A percentile compares a stretch with the other conserved stretches of the same genome.
Conservation (phyloP, 1,140 invertebrate species). For the Venturia canescens region DNA sequence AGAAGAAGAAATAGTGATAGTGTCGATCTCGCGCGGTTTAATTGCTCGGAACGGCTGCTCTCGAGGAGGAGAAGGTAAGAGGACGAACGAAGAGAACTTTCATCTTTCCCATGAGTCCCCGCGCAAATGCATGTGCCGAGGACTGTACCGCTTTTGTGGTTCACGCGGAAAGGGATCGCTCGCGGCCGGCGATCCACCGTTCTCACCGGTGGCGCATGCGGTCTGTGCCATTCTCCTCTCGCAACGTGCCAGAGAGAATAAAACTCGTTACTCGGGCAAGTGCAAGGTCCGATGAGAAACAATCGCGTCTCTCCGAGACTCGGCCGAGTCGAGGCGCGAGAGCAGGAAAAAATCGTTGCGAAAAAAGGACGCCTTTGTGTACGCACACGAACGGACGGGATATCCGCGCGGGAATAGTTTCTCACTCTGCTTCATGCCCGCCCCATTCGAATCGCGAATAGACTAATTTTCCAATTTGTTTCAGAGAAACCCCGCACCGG, state of each 20-base stretch:
- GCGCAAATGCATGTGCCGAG: constrained; percentile 2
- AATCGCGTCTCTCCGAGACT: constrained; percentile 46
- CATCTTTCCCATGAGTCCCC: constrained; percentile 59
- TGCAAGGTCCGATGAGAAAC: constrained; percentile 57
- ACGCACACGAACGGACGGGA: background rate
- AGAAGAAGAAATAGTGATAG: background rate
- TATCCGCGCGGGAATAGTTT: background rate
- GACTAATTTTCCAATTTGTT: background rate
- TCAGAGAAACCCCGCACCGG: background rate
- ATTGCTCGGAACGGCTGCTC: constrained; percentile 71
- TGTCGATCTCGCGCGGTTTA: constrained; percentile 67
- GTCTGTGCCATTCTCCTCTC: background rate
- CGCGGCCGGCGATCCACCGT: constrained; percentile 13
- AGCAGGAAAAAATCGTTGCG: background rate
- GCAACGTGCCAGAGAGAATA: constrained; percentile 10
- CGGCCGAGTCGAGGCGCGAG: constrained; percentile 23
- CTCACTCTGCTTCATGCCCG: background rate
- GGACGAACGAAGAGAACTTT: constrained; percentile 60
- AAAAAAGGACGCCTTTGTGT: background rate
- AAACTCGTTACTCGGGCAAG: constrained; percentile 41
- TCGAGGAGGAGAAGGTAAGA: background rate
- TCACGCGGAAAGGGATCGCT: background rate
- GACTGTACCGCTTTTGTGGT: constrained; percentile 4
- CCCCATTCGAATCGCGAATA: background rate
- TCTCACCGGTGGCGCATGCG: background rate